Conservation (phyloP, 2,888 invertebrate species). For the Ferrisia virgata region DNA sequence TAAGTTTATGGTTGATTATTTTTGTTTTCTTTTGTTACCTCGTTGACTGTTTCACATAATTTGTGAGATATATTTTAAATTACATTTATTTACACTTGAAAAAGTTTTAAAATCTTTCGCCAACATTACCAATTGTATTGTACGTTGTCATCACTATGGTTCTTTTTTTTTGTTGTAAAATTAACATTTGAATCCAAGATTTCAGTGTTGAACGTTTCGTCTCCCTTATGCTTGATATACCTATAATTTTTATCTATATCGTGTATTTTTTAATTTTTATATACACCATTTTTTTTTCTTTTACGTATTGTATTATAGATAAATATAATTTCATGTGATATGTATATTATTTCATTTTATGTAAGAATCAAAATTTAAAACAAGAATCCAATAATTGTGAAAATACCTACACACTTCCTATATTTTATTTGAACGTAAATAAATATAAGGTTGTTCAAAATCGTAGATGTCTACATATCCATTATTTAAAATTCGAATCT, state of each 20-base stretch:
- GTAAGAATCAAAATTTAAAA: conserved; percentile 11
- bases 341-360: conserved; percentile 3
- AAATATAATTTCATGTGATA: conserved; percentile 30
- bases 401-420: not conserved
- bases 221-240: not conserved
- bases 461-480: conserved; percentile 7
- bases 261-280: not conserved
- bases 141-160: not conserved
- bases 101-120: not conserved
- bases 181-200: not conserved
- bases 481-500: not conserved
- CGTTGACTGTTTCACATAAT: conserved; percentile 32
- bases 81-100: not conserved
- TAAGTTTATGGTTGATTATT: conserved; percentile 29
- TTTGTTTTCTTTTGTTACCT: conserved; percentile 36
- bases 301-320: not conserved
- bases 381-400: not conserved
- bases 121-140: not conserved
- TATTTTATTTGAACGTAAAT: not conserved
- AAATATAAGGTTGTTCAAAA: not conserved
- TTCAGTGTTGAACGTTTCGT: not conserved
- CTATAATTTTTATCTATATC: not conserved
- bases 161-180: not conserved
- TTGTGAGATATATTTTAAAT: not conserved
- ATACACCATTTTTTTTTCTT: not conserved